A percentile compares a stretch with the other conserved stretches of the same genome.
phyloP scores from a whole-genome alignment of 2,888 invertebrate genomes.

The Priocnemis perturbator region DNA sequence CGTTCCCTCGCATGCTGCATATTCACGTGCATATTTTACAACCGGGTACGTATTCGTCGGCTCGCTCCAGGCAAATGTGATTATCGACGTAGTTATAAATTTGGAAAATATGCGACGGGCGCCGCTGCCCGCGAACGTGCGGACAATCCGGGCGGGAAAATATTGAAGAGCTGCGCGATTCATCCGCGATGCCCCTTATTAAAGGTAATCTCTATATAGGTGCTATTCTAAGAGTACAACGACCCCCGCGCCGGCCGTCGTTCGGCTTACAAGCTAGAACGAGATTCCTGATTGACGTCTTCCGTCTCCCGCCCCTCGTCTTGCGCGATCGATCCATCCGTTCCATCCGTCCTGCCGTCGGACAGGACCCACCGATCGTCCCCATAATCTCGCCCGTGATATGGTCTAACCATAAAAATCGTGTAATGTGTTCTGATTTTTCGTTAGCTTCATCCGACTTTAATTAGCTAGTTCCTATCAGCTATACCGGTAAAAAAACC shows the following conservation, averaged over 20 bases:
- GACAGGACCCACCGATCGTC: conserved; percentile 32
- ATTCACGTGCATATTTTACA: background rate
- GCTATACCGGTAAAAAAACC: conserved; percentile 71
- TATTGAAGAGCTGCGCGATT: no score
- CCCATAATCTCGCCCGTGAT: conserved; percentile 61
- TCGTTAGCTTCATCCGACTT: conserved; percentile 43
- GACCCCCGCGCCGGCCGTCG: conserved; percentile 31
- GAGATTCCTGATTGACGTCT: no score
- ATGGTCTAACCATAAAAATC: conserved; percentile 70
- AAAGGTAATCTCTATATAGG: no score
- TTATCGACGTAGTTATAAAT: conserved; percentile 5
- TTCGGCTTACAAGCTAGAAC: conserved; percentile 39
- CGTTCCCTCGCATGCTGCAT: no score
- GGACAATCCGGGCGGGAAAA: no score
- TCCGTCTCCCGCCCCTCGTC: conserved; percentile 6
- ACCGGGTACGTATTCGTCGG: background rate
- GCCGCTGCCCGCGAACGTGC: background rate
- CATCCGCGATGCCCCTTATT: no score
- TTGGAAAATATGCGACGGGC: conserved; percentile 23
- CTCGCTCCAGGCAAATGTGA: conserved; percentile 4
- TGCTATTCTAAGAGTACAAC: conserved; percentile 2
- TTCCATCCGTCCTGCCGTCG: conserved; percentile 10
- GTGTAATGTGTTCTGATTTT: conserved; percentile 29
- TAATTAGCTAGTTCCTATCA: conserved; percentile 65
- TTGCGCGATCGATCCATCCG: conserved; percentile 14